Evolutionary conservation across 2,888 invertebrate species (phyloP).

Genomic region (Tiphia femorata): DNA sequence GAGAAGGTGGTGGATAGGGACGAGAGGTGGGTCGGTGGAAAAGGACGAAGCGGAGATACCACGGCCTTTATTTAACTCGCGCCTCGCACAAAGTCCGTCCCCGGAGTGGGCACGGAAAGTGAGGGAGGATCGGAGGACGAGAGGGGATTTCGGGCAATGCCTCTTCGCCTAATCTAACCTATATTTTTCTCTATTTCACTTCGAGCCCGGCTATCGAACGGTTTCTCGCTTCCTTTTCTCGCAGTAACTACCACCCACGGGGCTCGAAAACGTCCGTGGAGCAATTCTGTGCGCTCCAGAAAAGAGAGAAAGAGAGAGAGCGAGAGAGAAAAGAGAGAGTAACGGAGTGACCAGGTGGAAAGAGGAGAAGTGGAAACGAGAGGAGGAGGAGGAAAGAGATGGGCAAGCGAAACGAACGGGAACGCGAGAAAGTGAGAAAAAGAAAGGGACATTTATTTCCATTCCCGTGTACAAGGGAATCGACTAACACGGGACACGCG

Average conservation of each 20-base stretch:
- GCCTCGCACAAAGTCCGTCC: slow-evolving; percentile 29
- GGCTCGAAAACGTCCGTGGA: background rate
- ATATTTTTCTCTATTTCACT: slow-evolving; percentile 52
- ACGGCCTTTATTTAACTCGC: slow-evolving; percentile 41
- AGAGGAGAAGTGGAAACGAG: background rate
- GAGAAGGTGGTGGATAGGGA: background rate
- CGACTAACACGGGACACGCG: slow-evolving; percentile 11
- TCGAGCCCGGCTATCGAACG: slow-evolving; percentile 33
- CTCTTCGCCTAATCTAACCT: slow-evolving; percentile 56
- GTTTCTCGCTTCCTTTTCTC: slow-evolving; percentile 14
- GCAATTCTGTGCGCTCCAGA: background rate
- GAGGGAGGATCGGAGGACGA: no score
- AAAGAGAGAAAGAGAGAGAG: background rate
- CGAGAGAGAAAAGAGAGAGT: background rate
- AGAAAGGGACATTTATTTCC: background rate
- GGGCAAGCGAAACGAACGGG: slow-evolving; percentile 5
- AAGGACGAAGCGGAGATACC: no score
- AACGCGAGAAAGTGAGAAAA: no score
- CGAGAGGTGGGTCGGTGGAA: no score
- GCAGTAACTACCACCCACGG: slow-evolving; percentile 20
- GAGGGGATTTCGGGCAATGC: slow-evolving; percentile 38
- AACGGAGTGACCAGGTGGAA: no score
- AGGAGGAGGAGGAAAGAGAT: background rate
- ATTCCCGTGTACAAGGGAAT: background rate
- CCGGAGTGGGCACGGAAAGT: slow-evolving; percentile 17